Base-by-base conservation (phyloP, 1,140 invertebrate species). In the Platyura marginata region DNA sequence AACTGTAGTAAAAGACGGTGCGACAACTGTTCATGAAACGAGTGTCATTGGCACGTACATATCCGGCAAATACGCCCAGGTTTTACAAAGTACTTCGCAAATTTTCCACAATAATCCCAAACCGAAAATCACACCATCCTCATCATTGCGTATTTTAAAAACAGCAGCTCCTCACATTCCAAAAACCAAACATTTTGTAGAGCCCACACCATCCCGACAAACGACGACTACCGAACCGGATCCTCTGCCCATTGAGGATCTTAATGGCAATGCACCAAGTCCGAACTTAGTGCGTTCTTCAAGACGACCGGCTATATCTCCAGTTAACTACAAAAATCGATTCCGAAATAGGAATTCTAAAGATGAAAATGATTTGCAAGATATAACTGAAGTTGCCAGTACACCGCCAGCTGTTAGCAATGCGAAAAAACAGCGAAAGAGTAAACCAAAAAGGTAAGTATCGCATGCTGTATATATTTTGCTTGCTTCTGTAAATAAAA, bases 41-140 rank as follows among this genome's bases (percentile, higher is more conserved):
- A 85, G 78, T 53, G 84, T 89, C 11, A 81, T 89, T 50, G 85
- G 85, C 3, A 89, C 85, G 5, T 84, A 80, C 51, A 84, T 89
- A 49, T 81, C 80, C 42, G 83, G 83, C 41, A 85, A 87, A 60
- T 90, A 90, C 52, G 83, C 83, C 8, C 78, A 82, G 59, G 77
- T 90, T 3, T 61, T 84, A 6, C 75, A 81, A 49, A 82, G 79
- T 50, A 81, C 77, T 1, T 80, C 78, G 0, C 70, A 66, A 53
- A 66, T 70, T 44, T 56, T 72, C 44, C 56, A 63, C 53, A 41
- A 58, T 6, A 56, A 57, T 43, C 10, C 10, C 20, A 36, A 65
- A 54, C 57, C 51, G 0, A 78, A 77, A 62, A 77, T 79, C 45
- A 65, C 68, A 33, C 75, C 78, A 0, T 71, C 67, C n/a, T 71